Conservation (phyloP, 2,888 invertebrate genomes). For the Periphyllus acericola region DNA sequence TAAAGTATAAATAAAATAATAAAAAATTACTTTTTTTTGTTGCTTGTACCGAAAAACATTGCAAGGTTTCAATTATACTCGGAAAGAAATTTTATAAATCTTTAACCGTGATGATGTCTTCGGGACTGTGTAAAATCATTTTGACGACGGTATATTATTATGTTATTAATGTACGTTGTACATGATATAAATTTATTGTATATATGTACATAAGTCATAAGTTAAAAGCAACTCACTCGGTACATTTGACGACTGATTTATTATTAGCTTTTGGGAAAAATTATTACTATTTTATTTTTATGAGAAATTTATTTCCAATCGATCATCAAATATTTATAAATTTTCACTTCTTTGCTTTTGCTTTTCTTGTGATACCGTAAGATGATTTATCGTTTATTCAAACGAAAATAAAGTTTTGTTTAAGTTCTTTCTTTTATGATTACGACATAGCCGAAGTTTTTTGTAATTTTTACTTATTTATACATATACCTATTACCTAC, state of each 20-base stretch:
- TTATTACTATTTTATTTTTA: not conserved
- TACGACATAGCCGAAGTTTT: too few species aligned
- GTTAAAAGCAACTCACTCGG: not conserved
- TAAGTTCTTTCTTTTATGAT: too few species aligned
- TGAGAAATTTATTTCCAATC: not conserved
- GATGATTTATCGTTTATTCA: too few species aligned
- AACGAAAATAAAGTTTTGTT: too few species aligned
- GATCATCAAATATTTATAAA: not conserved
- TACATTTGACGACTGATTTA: not conserved
- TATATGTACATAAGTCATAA: not conserved
- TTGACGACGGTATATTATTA: not conserved
- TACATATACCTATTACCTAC: too few species aligned
- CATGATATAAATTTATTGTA: not conserved
- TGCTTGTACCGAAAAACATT: not conserved
- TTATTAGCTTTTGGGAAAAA: not conserved
- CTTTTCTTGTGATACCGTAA: not conserved
- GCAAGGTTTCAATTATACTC: not conserved
- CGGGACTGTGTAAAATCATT: not conserved
- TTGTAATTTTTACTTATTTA: too few species aligned
- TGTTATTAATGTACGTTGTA: not conserved
- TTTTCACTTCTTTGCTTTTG: not conserved
- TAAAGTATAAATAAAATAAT: not conserved
- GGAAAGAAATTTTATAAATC: not conserved
- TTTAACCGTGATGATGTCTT: not conserved
- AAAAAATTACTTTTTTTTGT: not conserved